Conservation (phyloP, 2,113 vertebrate genomes). For the Cranoglanis bouderius region DNA sequence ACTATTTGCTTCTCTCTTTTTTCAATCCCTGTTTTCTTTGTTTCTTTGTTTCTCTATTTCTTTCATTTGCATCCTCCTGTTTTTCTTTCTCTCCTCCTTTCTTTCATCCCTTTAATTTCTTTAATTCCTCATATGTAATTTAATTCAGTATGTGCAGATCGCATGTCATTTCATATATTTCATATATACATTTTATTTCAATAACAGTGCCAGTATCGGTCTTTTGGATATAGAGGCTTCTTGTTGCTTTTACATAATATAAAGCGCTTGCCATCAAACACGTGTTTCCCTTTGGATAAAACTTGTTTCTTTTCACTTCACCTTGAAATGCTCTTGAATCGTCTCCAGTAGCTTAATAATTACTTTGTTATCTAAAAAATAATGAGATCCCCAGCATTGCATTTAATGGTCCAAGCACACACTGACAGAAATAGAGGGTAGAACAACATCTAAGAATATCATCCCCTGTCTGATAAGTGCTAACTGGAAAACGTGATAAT, state of each 20-base stretch:
- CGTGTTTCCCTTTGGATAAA: constrained; percentile 57
- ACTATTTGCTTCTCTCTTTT: too few relatives aligned
- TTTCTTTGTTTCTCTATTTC: too few relatives aligned
- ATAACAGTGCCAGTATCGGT: too few relatives aligned
- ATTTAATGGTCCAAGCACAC: not conserved
- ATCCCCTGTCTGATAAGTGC: constrained; percentile 9
- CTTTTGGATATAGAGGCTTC: not conserved
- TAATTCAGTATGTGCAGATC: too few relatives aligned
- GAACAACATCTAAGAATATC: constrained; percentile 36
- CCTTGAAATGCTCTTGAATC: constrained; percentile 57
- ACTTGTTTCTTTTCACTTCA: constrained; percentile 42
- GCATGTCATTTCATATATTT: too few relatives aligned
- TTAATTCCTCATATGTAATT: too few relatives aligned
- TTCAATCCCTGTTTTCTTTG: too few relatives aligned
- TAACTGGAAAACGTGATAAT: constrained; percentile 26
- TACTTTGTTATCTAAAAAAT: constrained; percentile 47
- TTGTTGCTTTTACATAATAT: not conserved
- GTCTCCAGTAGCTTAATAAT: constrained; percentile 50
- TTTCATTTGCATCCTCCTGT: too few relatives aligned
- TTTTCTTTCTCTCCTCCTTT: too few relatives aligned
- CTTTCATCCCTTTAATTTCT: too few relatives aligned
- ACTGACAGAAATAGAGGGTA: constrained; percentile 9
- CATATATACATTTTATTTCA: too few relatives aligned
- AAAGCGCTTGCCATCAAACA: constrained; percentile 4
- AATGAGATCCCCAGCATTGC: constrained; percentile 35